These are phyloP conservation scores for Coilia nasus DNA, from an alignment of 2,797 vertebrate genomes.

Conservation along the genomic window DNA sequence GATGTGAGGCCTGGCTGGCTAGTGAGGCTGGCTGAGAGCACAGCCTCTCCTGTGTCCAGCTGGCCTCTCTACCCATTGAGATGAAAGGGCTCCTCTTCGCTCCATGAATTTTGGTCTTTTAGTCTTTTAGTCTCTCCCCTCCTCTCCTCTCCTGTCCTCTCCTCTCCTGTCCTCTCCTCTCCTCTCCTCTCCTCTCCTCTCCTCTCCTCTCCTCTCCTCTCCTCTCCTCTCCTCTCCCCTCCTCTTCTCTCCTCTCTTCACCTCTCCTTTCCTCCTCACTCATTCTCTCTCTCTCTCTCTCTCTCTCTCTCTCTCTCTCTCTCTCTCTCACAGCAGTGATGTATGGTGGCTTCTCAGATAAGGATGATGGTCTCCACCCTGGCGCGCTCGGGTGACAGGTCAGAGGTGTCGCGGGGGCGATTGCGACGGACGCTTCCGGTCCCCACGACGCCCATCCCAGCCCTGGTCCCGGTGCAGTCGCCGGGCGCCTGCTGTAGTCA, in stretches of 20 bases:
- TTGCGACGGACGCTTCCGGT: constrained; percentile 75
- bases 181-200: too few relatives aligned
- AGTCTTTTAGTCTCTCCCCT: not conserved
- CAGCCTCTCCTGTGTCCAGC: not conserved
- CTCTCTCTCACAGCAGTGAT: not conserved
- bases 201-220: not conserved
- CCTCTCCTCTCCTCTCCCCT: not conserved
- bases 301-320: not conserved
- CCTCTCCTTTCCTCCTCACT: not conserved
- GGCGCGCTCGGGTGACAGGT: constrained; percentile 74
- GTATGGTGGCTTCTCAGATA: constrained; percentile 65
- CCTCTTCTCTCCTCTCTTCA: not conserved
- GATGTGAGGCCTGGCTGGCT: not conserved
- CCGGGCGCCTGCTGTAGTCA: constrained; percentile 84
- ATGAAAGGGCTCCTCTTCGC: constrained; percentile 11
- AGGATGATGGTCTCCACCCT: constrained; percentile 82
- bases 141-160: not conserved
- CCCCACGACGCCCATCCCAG: not conserved
- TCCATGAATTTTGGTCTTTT: not conserved
- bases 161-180: not conserved
- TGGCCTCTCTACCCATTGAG: not conserved
- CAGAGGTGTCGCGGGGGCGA: constrained; percentile 72
- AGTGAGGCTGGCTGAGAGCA: not conserved
- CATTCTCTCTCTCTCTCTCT: too few relatives aligned
- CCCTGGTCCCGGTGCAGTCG: constrained; percentile 70